Evolutionary conservation across 2,797 vertebrate species (phyloP), one percentile per base, ranked within the genome.

Genomic region (Discoglossus pictus): DNA sequence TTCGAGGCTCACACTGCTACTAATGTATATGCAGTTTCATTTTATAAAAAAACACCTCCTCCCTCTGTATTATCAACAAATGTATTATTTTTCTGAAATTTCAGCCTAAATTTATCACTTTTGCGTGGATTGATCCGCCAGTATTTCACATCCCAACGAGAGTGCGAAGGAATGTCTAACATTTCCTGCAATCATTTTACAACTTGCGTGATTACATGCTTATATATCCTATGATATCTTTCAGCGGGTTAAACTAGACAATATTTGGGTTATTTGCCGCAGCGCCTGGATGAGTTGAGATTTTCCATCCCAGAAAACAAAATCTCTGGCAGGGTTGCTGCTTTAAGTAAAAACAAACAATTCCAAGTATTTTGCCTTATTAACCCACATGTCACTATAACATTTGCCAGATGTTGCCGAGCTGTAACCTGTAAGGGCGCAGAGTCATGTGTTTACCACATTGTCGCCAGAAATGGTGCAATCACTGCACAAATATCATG

Each of bases 171-270:
- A 69, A 69, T 69, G 40, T 52, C 21, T 20, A 18, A 23, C 50
- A 62, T 69, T 69, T 69, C 66, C 66, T 69, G 66, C 39, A 2
- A n/a, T 40, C 1, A 27, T 24, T 31, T 39, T n/a, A 7, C 56
- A 35, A 18, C 40, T 3, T 15, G 34, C 1, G 2, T 46, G 11
- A 59, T 52, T 42, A 40, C 15, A 51, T 35, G 55, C 20, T 16
- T 55, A 25, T 56, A 47, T 38, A 54, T 47, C 18, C 36, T n/a
- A n/a, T 17, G 35, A 38, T 4, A 24, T 47, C 18, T 27, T 12
- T 16, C 9, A 1, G 24, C 9, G 25, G 7, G 11, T 47, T 47
- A 25, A 11, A 39, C 24, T n/a, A 20, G n/a, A n/a, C n/a, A n/a
- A n/a, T n/a, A n/a, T n/a, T n/a, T n/a, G n/a, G n/a, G n/a, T 4